Base-by-base conservation (phyloP, 2,888 invertebrate genomes). In the Parasteatoda lunata region DNA sequence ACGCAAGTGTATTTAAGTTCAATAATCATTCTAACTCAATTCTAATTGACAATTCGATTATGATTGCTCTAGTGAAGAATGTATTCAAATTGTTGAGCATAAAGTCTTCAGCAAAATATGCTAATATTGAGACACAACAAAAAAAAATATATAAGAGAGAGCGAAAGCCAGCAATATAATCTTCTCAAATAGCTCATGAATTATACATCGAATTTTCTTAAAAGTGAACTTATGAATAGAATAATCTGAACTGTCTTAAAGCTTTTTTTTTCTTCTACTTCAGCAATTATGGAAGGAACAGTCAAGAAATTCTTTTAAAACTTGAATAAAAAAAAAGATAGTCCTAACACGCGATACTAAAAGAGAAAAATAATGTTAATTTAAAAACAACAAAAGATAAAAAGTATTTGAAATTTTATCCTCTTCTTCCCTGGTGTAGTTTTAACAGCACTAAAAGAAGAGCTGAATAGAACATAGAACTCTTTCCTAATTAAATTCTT, bases 401-500 rank as follows among this genome's bases (percentile, higher is more conserved):
- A 4, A 59, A 13, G 59, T 13, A n/a, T 59, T 59, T 59, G n/a
- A 59, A 59, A 59, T 59, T 59, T 59, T n/a, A 59, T n/a, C 59
- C 13, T 59, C n/a, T 30, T 59, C n/a, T 59, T 59, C 11, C n/a
- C n/a, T 59, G 30, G 30, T 30, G 30, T 30, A 30, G 59, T 59
- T 7, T 59, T 59, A 13, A 59, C 8, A n/a, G n/a, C 59, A 59
- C 59, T n/a, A n/a, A 13, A 59, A 30, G 30, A 30, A 30, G 30
- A 30, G n/a, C 59, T 7, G 59, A 59, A n/a, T 59, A 59, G 30
- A 30, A 4, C 59, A 13, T n/a, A 4, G 59, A 59, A n/a, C n/a
- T 59, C n/a, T 5, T 8, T 68, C 13, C 48, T 70, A 70, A 70
- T 70, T 70, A 70, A 70, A 70, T 70, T 70, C 49, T n/a, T 70